These are phyloP conservation scores for Gouania willdenowi DNA, from an alignment of 2,797 vertebrate species.

Conservation along the genomic window DNA sequence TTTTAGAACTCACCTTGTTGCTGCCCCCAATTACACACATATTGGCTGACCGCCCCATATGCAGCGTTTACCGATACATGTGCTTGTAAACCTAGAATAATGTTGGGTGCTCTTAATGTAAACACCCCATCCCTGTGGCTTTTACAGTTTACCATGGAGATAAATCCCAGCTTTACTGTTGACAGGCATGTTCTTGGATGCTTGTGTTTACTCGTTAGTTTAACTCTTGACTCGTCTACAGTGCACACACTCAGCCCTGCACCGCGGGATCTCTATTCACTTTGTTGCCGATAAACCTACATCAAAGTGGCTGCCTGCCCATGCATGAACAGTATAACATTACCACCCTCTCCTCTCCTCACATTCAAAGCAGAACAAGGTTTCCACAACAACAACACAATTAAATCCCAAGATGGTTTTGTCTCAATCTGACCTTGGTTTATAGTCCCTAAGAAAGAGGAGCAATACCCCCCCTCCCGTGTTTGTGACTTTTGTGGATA, in stretches of 20 bases:
- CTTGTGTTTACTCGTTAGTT: conserved; percentile 26
- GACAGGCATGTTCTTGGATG: conserved; percentile 24
- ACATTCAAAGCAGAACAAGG: conserved; percentile 35
- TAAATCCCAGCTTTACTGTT: conserved; percentile 48
- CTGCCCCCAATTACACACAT: conserved; percentile 20
- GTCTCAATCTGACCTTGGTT: conserved; percentile 8
- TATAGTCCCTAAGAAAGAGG: conserved; percentile 17
- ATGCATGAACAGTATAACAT: conserved; percentile 20
- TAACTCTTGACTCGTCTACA: conserved; percentile 25
- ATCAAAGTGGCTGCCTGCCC: conserved; percentile 38
- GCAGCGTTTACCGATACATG: background rate
- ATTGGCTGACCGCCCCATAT: too few species aligned
- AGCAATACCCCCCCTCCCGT: background rate
- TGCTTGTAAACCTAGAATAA: background rate
- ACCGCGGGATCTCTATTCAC: conserved; percentile 25
- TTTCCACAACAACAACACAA: conserved; percentile 6
- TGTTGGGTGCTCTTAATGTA: conserved; percentile 26
- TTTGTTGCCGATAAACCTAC: conserved; percentile 44
- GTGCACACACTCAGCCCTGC: conserved; percentile 11
- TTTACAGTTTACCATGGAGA: conserved; percentile 38
- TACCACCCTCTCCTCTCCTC: conserved; percentile 18
- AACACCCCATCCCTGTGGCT: conserved; percentile 37
- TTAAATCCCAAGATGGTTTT: conserved; percentile 24
- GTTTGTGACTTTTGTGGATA: background rate
- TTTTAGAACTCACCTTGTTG: conserved; percentile 14